Evolutionary conservation across 2,888 invertebrate genomes (phyloP), one percentile per base, ranked within the genome.

Genomic region (Eupithecia inturbata): DNA sequence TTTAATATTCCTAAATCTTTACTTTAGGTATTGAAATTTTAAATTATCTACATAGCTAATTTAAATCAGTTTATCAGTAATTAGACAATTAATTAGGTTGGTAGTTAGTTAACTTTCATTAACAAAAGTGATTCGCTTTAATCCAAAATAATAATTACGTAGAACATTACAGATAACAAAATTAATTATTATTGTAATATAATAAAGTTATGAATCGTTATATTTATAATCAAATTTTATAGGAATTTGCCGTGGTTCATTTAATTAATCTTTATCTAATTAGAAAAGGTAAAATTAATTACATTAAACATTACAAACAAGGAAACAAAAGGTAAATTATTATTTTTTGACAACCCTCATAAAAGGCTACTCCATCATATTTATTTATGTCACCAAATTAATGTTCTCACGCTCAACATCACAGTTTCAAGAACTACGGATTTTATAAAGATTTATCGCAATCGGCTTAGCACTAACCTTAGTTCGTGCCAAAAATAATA

Each of bases 401-500:
- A n/a, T 39, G 39, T 72, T 72, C 72, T 60, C 70, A 72, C 75
- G 75, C 71, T 14, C 67, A 68, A 39, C 41, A 72, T 71, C 60
- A 57, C 26, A 28, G 12, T 68, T 72, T 67, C 72, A 66, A 73
- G 75, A 75, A 75, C 68, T 71, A 66, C 53, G 22, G 67, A 70
- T 75, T 71, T 64, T 31, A 6, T 28, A 19, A 28, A 73, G 57
- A 71, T 12, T 73, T 49, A 72, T 75, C 70, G 41, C 68, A 73
- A 73, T 76, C 70, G 66, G 75, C 66, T 76, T 68, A 53, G 3
- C 10, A 53, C 22, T 53, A 10, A 68, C 45, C 45, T 57, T 7
- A 6, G 66, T 73, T 71, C 76, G 76, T 76, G 73, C 76, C 76
- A 66, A 67, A 63, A 26, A 68, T 53, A 66, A 68, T 53, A n/a